Base-by-base conservation (phyloP, 2,888 invertebrate genomes). In the Orthosia cruda region DNA sequence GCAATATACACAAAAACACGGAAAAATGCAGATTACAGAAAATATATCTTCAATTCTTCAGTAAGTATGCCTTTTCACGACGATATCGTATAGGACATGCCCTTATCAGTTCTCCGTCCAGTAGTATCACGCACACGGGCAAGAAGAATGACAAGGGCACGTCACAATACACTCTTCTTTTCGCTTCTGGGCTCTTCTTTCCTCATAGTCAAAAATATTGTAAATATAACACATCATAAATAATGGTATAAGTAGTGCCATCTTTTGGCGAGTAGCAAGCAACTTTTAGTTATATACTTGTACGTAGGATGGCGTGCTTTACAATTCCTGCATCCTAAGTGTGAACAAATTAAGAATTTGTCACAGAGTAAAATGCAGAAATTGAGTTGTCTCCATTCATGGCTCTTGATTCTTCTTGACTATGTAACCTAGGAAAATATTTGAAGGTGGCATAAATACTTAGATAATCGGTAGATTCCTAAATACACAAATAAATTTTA, bases 71-170 rank as follows among this genome's bases (percentile, higher is more conserved):
- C 58, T 23, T 67, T 69, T 52, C 16, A 4, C 23, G 87, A 23
- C 26, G 87, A 66, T 40, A 65, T 66, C 52, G 84, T 84, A 86
- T 32, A 70, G 74, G 77, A 63, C 84, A 77, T 80, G 87, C 87
- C 87, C 87, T 87, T 87, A 87, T 87, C 87, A 87, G 87, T 87
- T 87, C 99, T 99, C 99, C 99, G 99, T 99, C 99, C 99, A 99
- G 99, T 99, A 95, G 98, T 97, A 94, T 96, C 71, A 97, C 77
- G 96, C 94, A 97, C 97, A 97, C 99, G 98, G 98, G 99, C 98
- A 98, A 97, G 97, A 98, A 98, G 98, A 99, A 98, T 99, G 99
- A 99, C 98, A 99, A 99, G 99, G 99, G 98, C 96, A 95, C 97
- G 97, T 89, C 91, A 78, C 89, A 87, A 83, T 91, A 93, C 92